Evolutionary conservation across 2,113 vertebrate genomes (phyloP), one percentile per base, ranked within the genome.

Genomic region (Hipposideros armiger): DNA sequence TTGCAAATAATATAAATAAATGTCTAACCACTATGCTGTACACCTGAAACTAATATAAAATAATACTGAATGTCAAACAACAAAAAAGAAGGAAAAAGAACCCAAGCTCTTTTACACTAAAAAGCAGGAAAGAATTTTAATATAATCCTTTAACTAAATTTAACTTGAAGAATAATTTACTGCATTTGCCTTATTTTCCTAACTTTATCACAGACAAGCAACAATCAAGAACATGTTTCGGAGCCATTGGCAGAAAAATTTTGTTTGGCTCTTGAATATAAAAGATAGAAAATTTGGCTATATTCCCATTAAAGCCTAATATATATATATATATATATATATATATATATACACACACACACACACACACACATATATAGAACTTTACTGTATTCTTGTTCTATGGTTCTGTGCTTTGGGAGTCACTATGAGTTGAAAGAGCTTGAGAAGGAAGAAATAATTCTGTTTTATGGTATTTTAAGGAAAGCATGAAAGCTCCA

Each of bases 131-230:
- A 64, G 7, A 83, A 28, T 45, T 45, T 78, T 26, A 86, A 54
- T 30, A 62, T 72, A 72, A 70, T 54, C 28, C 84, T 88, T 89
- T 73, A 77, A 69, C 5, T 64, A 77, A 88, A 90, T 47, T 90
- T 45, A 93, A 24, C 30, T 85, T 54, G 69, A 58, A 45, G 32
- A 89, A 93, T 66, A 72, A 87, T 7, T n/a, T 19, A 47, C 15
- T 42, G 1, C 40, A 58, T 73, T 93, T 5, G 14, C n/a, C 22
- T 66, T 40, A 87, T 82, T 58, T 94, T 76, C 45, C 69, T 45
- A 91, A 36, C 15, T 82, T 87, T 89, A 85, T 66, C n/a, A 90
- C 19, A 92, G 28, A 47, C 28, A 87, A 95, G 66, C 5, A 28
- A 72, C 36, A 91, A 36, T 70, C 24, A 42, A 82, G 32, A 77